These are phyloP conservation scores for Struthio camelus DNA, from an alignment of 2,113 vertebrate species.

Conservation along the genomic window DNA sequence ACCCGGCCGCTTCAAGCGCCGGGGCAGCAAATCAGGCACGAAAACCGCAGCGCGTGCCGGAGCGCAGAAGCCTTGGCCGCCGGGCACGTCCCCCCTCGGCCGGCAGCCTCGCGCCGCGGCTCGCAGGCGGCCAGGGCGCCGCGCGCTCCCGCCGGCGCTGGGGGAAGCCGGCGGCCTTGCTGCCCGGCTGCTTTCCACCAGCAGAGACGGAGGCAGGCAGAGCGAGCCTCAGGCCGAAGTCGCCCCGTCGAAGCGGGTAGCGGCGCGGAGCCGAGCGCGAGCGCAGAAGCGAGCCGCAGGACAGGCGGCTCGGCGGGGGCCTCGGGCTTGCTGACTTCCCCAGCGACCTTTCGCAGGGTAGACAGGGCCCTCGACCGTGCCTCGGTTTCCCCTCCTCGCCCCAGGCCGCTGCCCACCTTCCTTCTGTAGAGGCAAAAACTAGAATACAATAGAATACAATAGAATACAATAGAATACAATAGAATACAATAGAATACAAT, in stretches of 20 bases:
- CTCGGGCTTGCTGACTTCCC: not conserved
- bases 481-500: no score
- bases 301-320: slow-evolving; percentile 38
- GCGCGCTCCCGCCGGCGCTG: no score
- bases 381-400: slow-evolving; percentile 5
- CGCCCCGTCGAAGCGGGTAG: not conserved
- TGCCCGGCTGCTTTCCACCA: not conserved
- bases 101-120: no score
- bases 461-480: no score
- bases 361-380: not conserved
- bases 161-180: slow-evolving; percentile 28
- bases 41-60: fast-evolving
- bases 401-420: no score
- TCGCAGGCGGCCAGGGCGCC: no score
- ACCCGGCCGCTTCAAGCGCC: not conserved
- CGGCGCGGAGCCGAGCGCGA: not conserved
- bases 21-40: not conserved
- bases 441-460: no score
- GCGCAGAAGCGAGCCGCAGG: slow-evolving; percentile 62
- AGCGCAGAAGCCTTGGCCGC: no score
- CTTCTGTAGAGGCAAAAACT: no score
- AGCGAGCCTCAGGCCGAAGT: not conserved
- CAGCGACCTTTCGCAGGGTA: not conserved
- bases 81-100: no score
- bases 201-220: not conserved